phyloP scores from a whole-genome alignment of 2,888 invertebrate species.

The Drepana falcataria region DNA sequence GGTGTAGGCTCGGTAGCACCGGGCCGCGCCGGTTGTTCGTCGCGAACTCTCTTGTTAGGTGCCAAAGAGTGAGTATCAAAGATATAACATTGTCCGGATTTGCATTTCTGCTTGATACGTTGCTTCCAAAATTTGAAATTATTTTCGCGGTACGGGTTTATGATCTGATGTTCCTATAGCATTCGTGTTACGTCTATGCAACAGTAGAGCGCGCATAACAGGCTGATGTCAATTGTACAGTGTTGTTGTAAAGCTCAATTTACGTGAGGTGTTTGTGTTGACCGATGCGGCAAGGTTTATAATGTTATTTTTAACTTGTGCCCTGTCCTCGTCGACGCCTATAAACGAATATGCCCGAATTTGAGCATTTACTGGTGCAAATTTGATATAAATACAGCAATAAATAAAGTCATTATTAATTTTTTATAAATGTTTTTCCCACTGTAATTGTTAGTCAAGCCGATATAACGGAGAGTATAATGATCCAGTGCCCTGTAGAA shows the following conservation, averaged over 20 bases:
- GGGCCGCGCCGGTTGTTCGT: slow-evolving; percentile 25
- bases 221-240: slow-evolving; percentile 68
- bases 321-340: slow-evolving; percentile 64
- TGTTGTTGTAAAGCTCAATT: slow-evolving; percentile 74
- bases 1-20: neutral
- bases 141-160: slow-evolving; percentile 71
- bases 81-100: slow-evolving; percentile 56
- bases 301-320: slow-evolving; percentile 59
- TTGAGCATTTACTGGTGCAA: slow-evolving; percentile 59
- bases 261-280: slow-evolving; percentile 66
- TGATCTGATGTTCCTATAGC: slow-evolving; percentile 77
- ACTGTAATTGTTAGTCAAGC: slow-evolving; percentile 62
- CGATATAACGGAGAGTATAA: slow-evolving; percentile 68
- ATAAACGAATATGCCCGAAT: slow-evolving; percentile 55
- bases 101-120: slow-evolving; percentile 61
- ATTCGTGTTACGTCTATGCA: slow-evolving; percentile 56
- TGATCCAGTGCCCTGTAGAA: slow-evolving; percentile 76
- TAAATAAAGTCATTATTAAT: slow-evolving; percentile 59
- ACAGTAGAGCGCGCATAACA: slow-evolving; percentile 50
- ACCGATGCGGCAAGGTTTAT: slow-evolving; percentile 46
- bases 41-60: slow-evolving; percentile 65
- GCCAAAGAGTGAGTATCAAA: slow-evolving; percentile 78
- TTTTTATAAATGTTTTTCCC: slow-evolving; percentile 60
- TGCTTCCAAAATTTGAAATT: slow-evolving; percentile 73
- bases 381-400: slow-evolving; percentile 70